Evolutionary conservation across 1,140 invertebrate genomes (phyloP).

Genomic region (Atta colombica): DNA sequence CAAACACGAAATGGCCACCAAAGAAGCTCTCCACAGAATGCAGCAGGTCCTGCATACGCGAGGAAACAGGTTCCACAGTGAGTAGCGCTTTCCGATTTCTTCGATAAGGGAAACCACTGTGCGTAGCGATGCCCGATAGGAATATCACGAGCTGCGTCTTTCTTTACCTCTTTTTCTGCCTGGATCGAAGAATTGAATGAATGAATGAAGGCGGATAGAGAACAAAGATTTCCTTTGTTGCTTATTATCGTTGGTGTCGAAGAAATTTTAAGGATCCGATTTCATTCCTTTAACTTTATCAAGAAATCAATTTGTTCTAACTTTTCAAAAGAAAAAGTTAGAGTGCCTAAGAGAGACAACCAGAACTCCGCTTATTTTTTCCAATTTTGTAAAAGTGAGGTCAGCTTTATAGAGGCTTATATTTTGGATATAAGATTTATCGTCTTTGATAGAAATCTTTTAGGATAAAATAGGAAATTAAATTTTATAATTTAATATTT

Average conservation of each 20-base stretch:
- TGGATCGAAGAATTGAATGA: not conserved
- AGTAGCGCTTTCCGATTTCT: conserved; percentile 71
- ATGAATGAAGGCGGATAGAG: not conserved
- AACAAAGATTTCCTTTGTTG: not conserved
- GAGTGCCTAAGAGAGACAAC: too few relatives aligned
- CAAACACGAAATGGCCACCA: conserved; percentile 85
- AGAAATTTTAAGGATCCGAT: not conserved
- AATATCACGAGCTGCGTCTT: not conserved
- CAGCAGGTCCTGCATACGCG: conserved; percentile 83
- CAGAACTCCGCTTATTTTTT: too few relatives aligned
- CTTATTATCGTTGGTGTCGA: conserved; percentile 2
- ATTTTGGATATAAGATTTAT: not conserved
- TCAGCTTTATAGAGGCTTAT: too few relatives aligned
- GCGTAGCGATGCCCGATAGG: not conserved
- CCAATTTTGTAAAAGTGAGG: too few relatives aligned
- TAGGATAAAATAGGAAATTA: conserved; percentile 13
- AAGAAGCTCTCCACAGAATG: conserved; percentile 82
- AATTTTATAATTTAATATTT: conserved; percentile 29
- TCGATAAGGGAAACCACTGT: conserved; percentile 1
- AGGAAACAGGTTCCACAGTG: conserved; percentile 84
- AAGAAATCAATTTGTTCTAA: too few relatives aligned
- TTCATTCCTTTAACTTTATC: too few relatives aligned
- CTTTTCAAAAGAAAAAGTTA: too few relatives aligned
- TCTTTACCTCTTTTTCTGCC: not conserved
- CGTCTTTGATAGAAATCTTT: conserved; percentile 9